These are phyloP conservation scores for Heliconius eleuchia DNA, from an alignment of 1,140 invertebrate species.

Conservation along the genomic window DNA sequence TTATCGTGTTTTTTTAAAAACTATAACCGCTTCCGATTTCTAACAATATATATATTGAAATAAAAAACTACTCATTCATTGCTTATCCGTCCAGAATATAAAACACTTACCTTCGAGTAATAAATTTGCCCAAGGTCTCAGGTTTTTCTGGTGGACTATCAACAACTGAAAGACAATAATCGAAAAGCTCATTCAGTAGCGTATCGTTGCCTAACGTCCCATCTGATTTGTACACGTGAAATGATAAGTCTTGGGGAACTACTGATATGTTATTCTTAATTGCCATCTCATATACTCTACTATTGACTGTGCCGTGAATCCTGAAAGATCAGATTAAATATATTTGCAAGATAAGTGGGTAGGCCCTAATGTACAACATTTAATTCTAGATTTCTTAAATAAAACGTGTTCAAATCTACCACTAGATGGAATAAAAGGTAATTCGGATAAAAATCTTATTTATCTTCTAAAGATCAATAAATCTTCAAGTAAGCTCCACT, in stretches of 20 bases:
- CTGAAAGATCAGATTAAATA: constrained; percentile 37
- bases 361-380: too few species aligned
- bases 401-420: too few species aligned
- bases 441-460: too few species aligned
- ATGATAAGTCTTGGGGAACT: constrained; percentile 45
- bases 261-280: constrained; percentile 50
- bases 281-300: constrained; percentile 51
- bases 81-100: not conserved
- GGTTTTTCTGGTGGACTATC: constrained; percentile 37
- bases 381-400: too few species aligned
- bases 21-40: too few species aligned
- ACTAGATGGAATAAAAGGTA: too few species aligned
- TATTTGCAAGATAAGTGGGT: not conserved
- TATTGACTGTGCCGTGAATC: constrained; percentile 59
- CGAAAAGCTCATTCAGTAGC: constrained; percentile 47
- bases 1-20: too few species aligned
- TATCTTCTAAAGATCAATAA: too few species aligned
- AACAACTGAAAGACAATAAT: constrained; percentile 36
- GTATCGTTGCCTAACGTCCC: constrained; percentile 35
- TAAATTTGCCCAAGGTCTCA: constrained; percentile 48
- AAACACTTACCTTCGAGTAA: constrained; percentile 48
- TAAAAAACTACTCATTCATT: not conserved
- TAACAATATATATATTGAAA: too few species aligned
- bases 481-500: too few species aligned
- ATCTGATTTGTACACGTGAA: constrained; percentile 51